These are phyloP conservation scores for Amiota mariae DNA, from an alignment of 2,888 invertebrate species.

Conservation along the genomic window DNA sequence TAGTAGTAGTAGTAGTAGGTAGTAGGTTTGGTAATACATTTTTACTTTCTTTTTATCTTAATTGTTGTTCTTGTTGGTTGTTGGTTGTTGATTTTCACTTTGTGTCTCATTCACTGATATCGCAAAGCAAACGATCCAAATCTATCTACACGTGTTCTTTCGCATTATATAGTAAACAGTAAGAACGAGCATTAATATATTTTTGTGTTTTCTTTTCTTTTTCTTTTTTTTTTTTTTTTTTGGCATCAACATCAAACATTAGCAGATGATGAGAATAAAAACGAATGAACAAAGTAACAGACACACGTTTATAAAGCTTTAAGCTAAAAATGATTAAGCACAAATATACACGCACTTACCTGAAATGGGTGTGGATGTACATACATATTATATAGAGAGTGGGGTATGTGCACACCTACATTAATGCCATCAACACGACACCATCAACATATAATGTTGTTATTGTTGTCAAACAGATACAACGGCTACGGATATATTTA, in stretches of 20 bases:
- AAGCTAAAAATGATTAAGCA: slow-evolving; percentile 60
- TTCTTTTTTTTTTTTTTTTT: too few relatives aligned
- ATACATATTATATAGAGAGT: too few relatives aligned
- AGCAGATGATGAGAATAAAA: not conserved
- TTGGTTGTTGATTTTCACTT: too few relatives aligned
- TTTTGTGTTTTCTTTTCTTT: too few relatives aligned
- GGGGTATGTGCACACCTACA: too few relatives aligned
- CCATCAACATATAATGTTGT: not conserved
- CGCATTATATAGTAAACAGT: too few relatives aligned
- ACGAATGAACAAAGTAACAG: not conserved
- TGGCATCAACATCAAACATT: slow-evolving; percentile 19
- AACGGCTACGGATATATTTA: not conserved
- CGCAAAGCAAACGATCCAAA: too few relatives aligned
- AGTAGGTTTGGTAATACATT: too few relatives aligned
- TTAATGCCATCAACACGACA: not conserved
- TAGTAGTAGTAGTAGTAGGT: too few relatives aligned
- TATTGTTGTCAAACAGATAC: not conserved
- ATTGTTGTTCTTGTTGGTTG: not conserved
- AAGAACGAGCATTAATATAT: not conserved
- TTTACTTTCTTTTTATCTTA: not conserved
- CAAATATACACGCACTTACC: not conserved
- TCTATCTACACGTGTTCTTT: slow-evolving; percentile 1
- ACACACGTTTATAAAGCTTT: slow-evolving; percentile 19
- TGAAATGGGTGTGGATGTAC: not conserved
- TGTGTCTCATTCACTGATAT: too few relatives aligned